Evolutionary conservation across 1,140 invertebrate species (phyloP), one percentile per base, ranked within the genome.

Genomic region (Philopotamus ludificatus): DNA sequence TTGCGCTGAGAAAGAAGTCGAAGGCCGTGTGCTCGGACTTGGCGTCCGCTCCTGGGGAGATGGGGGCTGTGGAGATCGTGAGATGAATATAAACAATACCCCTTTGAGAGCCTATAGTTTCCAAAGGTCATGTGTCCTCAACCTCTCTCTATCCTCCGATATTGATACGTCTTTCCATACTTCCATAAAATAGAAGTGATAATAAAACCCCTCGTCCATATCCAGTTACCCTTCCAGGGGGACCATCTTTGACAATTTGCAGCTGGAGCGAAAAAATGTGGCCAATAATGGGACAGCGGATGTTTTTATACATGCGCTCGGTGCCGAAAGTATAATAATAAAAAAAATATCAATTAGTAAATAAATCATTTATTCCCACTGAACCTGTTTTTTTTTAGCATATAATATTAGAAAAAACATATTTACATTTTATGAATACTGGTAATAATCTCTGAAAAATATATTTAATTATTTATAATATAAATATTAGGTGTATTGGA

Each of bases 11-110:
- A 34, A 12, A 34, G 4, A 34, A 7, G 12, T 34, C 28, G 4
- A 34, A 12, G 1, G 21, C 22, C 20, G 9, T 51, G 21, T 15
- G 21, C n/a, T 51, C 49, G 49, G 49, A 51, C 49, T 20, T 51
- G 12, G 49, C 1, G 8, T 20, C 22, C 22, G 49, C 18, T 12
- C 28, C 4, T 4, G 12, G 4, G 12, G 12, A 34, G 2, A 3
- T 18, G 12, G 10, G 39, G 55, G 23, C 21, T 28, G 39, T 21
- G 41, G 23, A 44, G 50, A 28, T 54, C 61, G 61, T 63, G 61
- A 49, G 44, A 63, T 53, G 61, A 63, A 63, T 63, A 54, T 63
- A 63, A 63, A 63, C 61, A 63, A 63, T 41, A 15, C 59, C 44
- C 44, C 44, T 50, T 26, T 49, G 34, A 63, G 23, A 25, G 34